These are phyloP conservation scores for Busseola fusca DNA, from an alignment of 2,888 invertebrate genomes.

Conservation along the genomic window DNA sequence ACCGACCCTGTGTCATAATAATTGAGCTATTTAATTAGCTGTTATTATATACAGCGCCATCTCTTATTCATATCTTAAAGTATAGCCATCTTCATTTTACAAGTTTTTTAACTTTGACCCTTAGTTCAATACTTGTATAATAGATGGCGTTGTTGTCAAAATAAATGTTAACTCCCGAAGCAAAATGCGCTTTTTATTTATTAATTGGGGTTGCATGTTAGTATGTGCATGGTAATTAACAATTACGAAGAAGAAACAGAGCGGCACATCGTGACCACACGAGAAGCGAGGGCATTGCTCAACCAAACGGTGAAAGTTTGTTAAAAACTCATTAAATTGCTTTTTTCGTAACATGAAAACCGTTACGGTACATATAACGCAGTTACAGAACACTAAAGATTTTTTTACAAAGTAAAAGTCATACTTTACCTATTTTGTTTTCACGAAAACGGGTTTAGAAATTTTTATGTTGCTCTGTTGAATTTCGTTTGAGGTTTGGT, in stretches of 20 bases:
- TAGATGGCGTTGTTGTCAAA: slow-evolving; percentile 47
- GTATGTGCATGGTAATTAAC: slow-evolving; percentile 60
- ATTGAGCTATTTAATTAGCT: neutral
- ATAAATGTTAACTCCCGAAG: neutral
- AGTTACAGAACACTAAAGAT: slow-evolving; percentile 43
- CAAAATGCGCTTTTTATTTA: slow-evolving; percentile 36
- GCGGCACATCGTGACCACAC: slow-evolving; percentile 62
- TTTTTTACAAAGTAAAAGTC: slow-evolving; percentile 60
- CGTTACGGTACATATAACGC: slow-evolving; percentile 70
- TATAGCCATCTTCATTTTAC: neutral
- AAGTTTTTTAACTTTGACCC: neutral
- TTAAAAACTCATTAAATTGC: slow-evolving; percentile 71
- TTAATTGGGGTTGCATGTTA: slow-evolving; percentile 59
- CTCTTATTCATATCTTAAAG: neutral
- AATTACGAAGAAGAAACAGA: slow-evolving; percentile 65
- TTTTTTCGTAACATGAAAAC: slow-evolving; percentile 75
- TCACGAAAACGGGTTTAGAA: slow-evolving; percentile 48
- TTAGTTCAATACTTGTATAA: neutral
- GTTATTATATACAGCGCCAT: slow-evolving; percentile 21
- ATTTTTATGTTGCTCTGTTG: slow-evolving; percentile 32
- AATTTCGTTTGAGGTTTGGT: slow-evolving; percentile 32
- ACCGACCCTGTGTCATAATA: neutral
- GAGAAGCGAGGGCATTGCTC: slow-evolving; percentile 59
- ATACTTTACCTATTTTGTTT: slow-evolving; percentile 40
- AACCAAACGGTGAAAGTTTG: slow-evolving; percentile 75